Evolutionary conservation across 1,140 invertebrate species (phyloP), one percentile per base, ranked within the genome.

Genomic region (Apis cerana): DNA sequence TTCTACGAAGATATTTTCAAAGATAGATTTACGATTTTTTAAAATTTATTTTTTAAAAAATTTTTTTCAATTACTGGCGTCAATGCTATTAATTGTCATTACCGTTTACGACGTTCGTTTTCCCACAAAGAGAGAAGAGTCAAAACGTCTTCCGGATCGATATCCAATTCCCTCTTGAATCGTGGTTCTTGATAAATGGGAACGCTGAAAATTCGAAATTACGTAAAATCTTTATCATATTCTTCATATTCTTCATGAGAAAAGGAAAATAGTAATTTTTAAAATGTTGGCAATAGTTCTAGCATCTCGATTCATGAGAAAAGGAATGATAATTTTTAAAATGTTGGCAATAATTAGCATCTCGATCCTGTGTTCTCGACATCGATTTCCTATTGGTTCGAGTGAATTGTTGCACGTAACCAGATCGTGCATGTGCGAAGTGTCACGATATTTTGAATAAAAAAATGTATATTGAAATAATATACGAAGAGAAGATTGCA

Each of bases 121-220:
- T 94, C 92, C 91, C 90, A 93, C 3, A 93, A 80, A 2, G 92
- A 89, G 8, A 94, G 84, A 0, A 94, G 83, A 17, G 92, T 89
- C 62, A 93, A 68, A 23, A 93, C 84, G 21, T 93, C 91, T 50
- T 94, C 91, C 12, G 93, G 92, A 68, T 94, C 92, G 17, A 94
- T 76, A 13, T 94, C 91, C 11, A 93, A 59, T 68, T 93, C 93
- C 2, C 93, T 91, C 84, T 94, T 94, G 71, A 90, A 93, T 33
- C 92, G 86, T 27, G 90, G 86, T 48, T 93, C 92, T 61, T 89
- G 89, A 52, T 92, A 93, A 23, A 89, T 71, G 17, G 91, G 86
- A 15, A 90, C 64, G 68, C 91, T 92, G 62, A 48, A 83, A 82
- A 59, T 78, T 61, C 17, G 21, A 54, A 50, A 10, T n/a, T n/a